Base-by-base conservation (phyloP, 2,888 invertebrate species). In the Cheilosia vernalis region DNA sequence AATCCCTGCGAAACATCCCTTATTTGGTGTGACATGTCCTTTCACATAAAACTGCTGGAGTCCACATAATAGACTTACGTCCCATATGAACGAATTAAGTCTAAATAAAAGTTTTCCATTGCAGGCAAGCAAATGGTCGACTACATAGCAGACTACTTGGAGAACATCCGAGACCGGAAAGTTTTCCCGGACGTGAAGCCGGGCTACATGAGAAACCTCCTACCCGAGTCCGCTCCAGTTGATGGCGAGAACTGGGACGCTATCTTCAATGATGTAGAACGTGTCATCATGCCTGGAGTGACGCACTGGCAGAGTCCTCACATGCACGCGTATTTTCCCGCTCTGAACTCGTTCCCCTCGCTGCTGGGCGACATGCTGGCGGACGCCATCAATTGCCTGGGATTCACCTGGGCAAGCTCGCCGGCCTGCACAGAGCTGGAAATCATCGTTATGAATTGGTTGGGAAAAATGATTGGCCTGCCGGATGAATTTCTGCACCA, bases 311-410 rank as follows among this genome's bases (percentile, higher is more conserved):
- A 99, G 92, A 97, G 97, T 90, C 99, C 99, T 0, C 96, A 98
- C 89, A 99, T 98, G 98, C 99, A 99, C 91, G 99, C 98, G 0
- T 99, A 99, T 91, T 99, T 98, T 92, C 99, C 99, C 0, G 98
- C 98, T 0, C 93, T 98, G 64, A 98, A 97, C 89, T 98, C 97
- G 17, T 98, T 96, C 89, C 98, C 98, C 0, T 98, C 99, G 0
- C 94, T 99, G 77, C 93, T 99, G 90, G 99, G 98, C 0, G 99
- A 99, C 88, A 98, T 99, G 98, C 92, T 99, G 74, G 96, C 98
- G 2, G 98, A 98, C 90, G 98, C 98, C 2, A 96, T 99, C 87
- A 98, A 98, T 90, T 98, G 98, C 87, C 92, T 99, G 37, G 98
- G 98, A 84, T 99, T 99, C 90, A 99, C 99, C 10, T 99, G 99